A percentile compares a stretch with the other conserved stretches of the same genome.
These are phyloP conservation scores for Trematocara stigmaticum DNA, from an alignment of 2,113 vertebrate genomes.

Conservation along the genomic window DNA sequence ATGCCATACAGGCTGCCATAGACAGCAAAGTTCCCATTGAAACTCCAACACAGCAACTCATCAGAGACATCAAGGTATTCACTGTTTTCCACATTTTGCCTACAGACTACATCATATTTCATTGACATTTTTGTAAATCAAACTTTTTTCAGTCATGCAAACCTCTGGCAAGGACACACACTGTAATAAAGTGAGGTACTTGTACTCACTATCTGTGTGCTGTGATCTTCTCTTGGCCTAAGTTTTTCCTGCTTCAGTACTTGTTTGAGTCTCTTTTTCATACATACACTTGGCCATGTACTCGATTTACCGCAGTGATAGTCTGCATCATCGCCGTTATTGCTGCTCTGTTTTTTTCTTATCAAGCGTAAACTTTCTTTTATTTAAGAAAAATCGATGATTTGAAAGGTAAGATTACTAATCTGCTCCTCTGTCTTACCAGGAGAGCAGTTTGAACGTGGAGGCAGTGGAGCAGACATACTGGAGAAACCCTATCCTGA, in stretches of 20 bases:
- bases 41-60: constrained; percentile 91
- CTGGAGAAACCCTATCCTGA: constrained; percentile 86
- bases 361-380: not conserved
- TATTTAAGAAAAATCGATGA: not conserved
- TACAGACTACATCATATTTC: not conserved
- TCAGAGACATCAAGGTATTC: constrained; percentile 88
- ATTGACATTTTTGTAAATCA: constrained; percentile 19
- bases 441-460: constrained; percentile 87
- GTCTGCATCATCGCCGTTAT: not conserved
- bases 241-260: not conserved
- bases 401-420: not conserved
- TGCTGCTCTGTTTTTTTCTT: not conserved
- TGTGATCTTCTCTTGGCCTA: not conserved
- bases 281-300: not conserved
- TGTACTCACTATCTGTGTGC: constrained; percentile 48
- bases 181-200: constrained; percentile 73
- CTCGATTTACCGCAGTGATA: not conserved
- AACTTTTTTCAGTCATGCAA: constrained; percentile 59
- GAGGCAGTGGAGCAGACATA: constrained; percentile 90
- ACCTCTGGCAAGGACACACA: constrained; percentile 55
- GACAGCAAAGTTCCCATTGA: constrained; percentile 91
- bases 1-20: constrained; percentile 87
- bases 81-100: not conserved
- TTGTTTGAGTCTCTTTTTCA: not conserved
- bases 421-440: not conserved